Evolutionary conservation across 2,797 vertebrate genomes (phyloP), one percentile per base, ranked within the genome.

Genomic region (Vireo griseus): DNA sequence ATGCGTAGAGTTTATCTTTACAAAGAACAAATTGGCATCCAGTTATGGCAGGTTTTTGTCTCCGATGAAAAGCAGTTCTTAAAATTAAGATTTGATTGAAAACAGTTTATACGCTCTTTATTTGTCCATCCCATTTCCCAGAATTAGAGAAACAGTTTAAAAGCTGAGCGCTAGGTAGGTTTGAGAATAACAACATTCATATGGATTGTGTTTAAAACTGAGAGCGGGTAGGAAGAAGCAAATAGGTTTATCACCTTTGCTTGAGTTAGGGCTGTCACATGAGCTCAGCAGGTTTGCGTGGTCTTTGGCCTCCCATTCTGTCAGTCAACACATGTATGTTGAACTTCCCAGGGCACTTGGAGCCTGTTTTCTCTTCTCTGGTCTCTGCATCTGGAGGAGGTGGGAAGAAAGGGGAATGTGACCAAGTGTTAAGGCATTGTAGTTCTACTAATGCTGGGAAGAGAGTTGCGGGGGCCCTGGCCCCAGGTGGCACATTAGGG

Each of bases 321-420:
- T 68, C 47, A 37, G 12, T 45, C 61, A 44, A 1, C 45, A 29
- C 3, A 0, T 1, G 1, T 8, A 3, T 44, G 21, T 50, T 84
- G 74, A 67, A 44, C 29, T 61, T 3, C 1, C 28, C 15, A 3
- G 16, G 47, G 50, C 35, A 33, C 40, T 2, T 68, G 39, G 26
- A 44, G 45, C 50, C 22, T n/a, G 11, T 37, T 35, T 42, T 68
- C 12, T 37, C 17, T 45, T 83, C 31, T n/a, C 40, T 45, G 61
- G 31, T 61, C 40, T 17, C 35, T 54, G 1, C 2, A 0, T 28
- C 52, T 24, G 28, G 31, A 50, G 51, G 44, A 71, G 39, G 17
- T 54, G 52, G 44, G 31, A 73, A 62, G 51, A 31, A 28, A 17
- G 16, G n/a, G 8, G 13, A 62, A 31, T 11, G 3, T 6, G 16